Percentiles rank a stretch among this genome's conserved stretches.
These are phyloP conservation scores for Luscinia luscinia DNA, from an alignment of 2,797 vertebrate species.

Conservation along the genomic window DNA sequence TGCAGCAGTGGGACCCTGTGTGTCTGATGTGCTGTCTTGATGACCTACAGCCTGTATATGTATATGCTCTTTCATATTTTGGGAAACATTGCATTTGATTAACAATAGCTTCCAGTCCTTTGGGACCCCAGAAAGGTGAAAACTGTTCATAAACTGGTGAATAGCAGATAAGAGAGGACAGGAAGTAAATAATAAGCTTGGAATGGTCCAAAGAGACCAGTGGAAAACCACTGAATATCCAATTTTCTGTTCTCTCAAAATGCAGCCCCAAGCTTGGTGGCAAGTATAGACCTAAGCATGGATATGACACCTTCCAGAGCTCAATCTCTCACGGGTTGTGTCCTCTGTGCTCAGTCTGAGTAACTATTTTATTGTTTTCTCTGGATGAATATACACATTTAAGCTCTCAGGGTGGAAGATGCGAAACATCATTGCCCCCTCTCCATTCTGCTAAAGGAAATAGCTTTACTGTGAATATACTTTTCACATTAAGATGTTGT, in stretches of 20 bases:
- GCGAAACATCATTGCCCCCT: accelerated
- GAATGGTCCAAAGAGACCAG: not conserved
- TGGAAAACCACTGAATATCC: not conserved
- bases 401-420: not conserved
- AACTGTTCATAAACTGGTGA: not conserved
- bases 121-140: not conserved
- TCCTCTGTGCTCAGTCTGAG: not conserved
- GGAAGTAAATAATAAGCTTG: not conserved
- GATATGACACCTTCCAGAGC: not conserved
- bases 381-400: not conserved
- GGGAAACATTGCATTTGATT: slow-evolving; percentile 32
- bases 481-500: not conserved
- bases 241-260: not conserved
- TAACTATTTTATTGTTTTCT: not conserved
- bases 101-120: not conserved
- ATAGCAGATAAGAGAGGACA: not conserved
- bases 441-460: not conserved
- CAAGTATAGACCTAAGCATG: not conserved
- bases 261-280: not conserved
- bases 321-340: not conserved
- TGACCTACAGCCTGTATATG: slow-evolving; percentile 18
- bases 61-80: not conserved
- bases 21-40: slow-evolving; percentile 1
- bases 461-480: not conserved
- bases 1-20: not conserved